These are phyloP conservation scores for Argyresthia albistria DNA, from an alignment of 2,888 invertebrate genomes.

Conservation along the genomic window DNA sequence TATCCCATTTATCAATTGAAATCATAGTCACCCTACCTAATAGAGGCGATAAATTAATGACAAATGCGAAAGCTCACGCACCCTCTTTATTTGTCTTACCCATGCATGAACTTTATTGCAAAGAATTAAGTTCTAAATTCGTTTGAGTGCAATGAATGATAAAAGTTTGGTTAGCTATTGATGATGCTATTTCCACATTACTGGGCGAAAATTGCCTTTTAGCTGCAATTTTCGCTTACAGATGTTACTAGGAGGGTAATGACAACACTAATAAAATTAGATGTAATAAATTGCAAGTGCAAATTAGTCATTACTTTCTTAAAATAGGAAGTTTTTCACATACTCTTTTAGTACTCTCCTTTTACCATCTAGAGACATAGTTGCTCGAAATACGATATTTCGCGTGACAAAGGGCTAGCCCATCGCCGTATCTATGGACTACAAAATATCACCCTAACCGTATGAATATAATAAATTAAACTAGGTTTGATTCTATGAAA, in stretches of 20 bases:
- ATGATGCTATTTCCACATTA: neutral
- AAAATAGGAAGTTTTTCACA: no score
- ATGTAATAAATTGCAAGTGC: no score
- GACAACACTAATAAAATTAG: no score
- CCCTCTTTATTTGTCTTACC: constrained; percentile 10
- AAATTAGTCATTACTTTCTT: no score
- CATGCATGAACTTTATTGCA: neutral
- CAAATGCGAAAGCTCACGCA: constrained; percentile 33
- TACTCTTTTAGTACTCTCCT: no score
- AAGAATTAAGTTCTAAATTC: neutral
- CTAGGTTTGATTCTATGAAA: no score
- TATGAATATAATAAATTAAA: no score
- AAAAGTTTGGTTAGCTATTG: neutral
- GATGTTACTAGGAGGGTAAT: neutral
- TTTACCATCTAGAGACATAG: no score
- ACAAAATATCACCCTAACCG: no score
- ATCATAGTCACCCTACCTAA: constrained; percentile 26
- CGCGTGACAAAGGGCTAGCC: no score
- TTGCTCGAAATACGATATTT: no score
- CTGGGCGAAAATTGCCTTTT: neutral
- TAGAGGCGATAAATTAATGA: constrained; percentile 35
- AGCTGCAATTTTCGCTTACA: neutral
- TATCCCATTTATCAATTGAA: constrained; percentile 10
- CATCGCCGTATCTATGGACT: no score
- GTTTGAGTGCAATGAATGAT: neutral